A percentile compares a stretch with the other conserved stretches of the same genome.
Conservation (phyloP, 2,888 invertebrate species). For the Drosophila nr. fundita region DNA sequence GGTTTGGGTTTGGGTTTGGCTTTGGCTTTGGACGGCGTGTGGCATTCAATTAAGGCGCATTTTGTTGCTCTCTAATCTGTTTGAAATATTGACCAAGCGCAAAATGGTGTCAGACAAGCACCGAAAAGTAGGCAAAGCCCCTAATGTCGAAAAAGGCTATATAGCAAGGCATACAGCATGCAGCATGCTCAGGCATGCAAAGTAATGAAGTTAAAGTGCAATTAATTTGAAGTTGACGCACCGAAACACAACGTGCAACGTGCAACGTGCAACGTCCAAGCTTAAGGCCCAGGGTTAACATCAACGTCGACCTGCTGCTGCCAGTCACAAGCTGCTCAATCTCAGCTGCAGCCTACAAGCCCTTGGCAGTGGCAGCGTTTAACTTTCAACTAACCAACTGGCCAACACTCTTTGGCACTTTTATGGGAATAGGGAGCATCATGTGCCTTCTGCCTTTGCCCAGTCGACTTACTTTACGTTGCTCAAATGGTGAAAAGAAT, state of each 20-base stretch:
- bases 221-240: conserved; percentile 75
- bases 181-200: conserved; percentile 73
- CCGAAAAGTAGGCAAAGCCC: conserved; percentile 44
- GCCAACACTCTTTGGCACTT: conserved; percentile 20
- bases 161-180: background rate
- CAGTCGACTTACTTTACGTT: conserved; percentile 63
- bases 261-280: conserved; percentile 4
- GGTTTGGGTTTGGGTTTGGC: background rate
- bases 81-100: conserved; percentile 79
- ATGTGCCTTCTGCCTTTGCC: conserved; percentile 64
- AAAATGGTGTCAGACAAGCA: conserved; percentile 70
- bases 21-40: conserved; percentile 36
- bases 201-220: conserved; percentile 79
- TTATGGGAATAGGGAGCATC: conserved; percentile 17
- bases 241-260: conserved; percentile 11
- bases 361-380: background rate
- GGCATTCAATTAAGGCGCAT: conserved; percentile 75
- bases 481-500: conserved; percentile 45
- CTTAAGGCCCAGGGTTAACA: conserved; percentile 15
- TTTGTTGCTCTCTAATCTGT: conserved; percentile 76
- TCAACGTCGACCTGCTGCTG: conserved; percentile 38
- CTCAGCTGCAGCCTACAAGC: conserved; percentile 6
- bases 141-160: background rate
- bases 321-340: conserved; percentile 37
- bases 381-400: conserved; percentile 14